Conservation (phyloP, 2,797 vertebrate genomes). For the Oreonectes daqikongensis region DNA sequence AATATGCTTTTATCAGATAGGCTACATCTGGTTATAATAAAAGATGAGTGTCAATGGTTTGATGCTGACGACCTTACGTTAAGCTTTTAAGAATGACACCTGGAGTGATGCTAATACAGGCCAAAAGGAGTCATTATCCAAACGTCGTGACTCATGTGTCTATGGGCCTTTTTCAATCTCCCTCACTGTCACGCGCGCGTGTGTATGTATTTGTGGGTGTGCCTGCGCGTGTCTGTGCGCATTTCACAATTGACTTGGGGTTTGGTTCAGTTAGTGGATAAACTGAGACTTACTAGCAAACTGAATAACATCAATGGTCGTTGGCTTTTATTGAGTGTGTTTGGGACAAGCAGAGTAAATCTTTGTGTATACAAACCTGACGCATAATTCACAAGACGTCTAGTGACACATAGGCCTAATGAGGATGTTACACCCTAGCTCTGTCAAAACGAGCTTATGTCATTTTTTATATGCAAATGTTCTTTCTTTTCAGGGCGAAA, state of each 20-base stretch:
- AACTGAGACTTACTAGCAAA: neutral
- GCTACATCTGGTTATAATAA: neutral
- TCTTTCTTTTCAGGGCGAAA: constrained; percentile 76
- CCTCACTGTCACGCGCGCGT: constrained; percentile 1
- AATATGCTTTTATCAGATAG: neutral
- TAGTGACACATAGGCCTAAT: constrained; percentile 25
- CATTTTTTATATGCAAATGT: neutral
- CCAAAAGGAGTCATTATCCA: constrained; percentile 11
- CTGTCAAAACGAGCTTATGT: neutral
- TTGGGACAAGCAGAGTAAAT: neutral
- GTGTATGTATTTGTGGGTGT: constrained; percentile 30
- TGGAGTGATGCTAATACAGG: constrained; percentile 1
- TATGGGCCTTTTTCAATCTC: constrained; percentile 23
- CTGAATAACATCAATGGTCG: constrained; percentile 5
- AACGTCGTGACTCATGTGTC: constrained; percentile 45
- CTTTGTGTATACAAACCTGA: neutral
- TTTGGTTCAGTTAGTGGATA: constrained; percentile 14
- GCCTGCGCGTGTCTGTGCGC: constrained; percentile 36
- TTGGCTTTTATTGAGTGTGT: neutral
- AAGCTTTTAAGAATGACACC: neutral
- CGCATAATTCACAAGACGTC: neutral
- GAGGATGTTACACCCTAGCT: constrained; percentile 5
- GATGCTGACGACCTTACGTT: neutral
- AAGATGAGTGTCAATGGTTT: neutral
- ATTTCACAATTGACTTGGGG: constrained; percentile 6